Percentiles rank a stretch among this genome's conserved stretches.
Evolutionary conservation across 2,888 invertebrate species (phyloP).

Genomic region (Osedax fenrisi): DNA sequence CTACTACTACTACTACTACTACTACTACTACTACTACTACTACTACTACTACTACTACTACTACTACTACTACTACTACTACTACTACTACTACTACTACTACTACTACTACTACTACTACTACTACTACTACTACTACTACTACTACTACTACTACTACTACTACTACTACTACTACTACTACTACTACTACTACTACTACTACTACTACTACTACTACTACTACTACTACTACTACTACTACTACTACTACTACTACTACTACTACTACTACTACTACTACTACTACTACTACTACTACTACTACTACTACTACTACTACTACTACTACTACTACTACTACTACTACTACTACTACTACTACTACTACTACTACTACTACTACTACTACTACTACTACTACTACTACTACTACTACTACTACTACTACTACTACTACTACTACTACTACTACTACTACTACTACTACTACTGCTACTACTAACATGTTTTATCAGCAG

Average conservation of each 20-base stretch:
- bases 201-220: neutral
- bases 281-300: neutral
- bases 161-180: conserved; percentile 16
- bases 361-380: neutral
- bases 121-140: conserved; percentile 16
- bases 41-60: conserved; percentile 9
- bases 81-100: conserved; percentile 14
- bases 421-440: neutral
- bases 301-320: conserved; percentile 6
- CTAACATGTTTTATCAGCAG: neutral
- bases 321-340: conserved; percentile 5
- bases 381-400: neutral
- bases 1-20: neutral
- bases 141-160: conserved; percentile 14
- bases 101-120: conserved; percentile 6
- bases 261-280: conserved; percentile 13
- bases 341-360: neutral
- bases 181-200: conserved; percentile 13
- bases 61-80: conserved; percentile 16
- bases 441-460: neutral
- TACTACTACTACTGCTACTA: neutral
- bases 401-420: conserved; percentile 1
- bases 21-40: conserved; percentile 9
- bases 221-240: conserved; percentile 5
- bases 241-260: conserved; percentile 9